Percentiles rank a stretch among this genome's conserved stretches.
Evolutionary conservation across 2,113 vertebrate species (phyloP).

Genomic region (Cynopterus brachyotis): DNA sequence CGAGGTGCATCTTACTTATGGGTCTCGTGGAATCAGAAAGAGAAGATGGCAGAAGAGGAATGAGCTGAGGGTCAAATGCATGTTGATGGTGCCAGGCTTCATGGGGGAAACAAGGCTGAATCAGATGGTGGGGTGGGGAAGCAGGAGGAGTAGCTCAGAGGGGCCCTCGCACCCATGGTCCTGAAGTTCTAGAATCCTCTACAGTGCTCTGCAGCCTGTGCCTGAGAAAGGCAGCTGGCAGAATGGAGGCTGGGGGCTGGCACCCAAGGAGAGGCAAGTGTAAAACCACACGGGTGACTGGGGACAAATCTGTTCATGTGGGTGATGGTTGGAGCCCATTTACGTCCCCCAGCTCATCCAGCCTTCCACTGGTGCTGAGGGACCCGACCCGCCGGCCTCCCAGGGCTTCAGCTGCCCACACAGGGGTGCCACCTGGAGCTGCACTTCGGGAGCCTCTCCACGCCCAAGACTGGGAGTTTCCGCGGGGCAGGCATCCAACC

Average conservation of each 20-base stretch:
- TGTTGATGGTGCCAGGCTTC: background rate
- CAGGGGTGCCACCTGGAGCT: background rate
- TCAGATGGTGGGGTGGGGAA: accelerated
- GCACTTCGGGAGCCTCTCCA: background rate
- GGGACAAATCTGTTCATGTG: background rate
- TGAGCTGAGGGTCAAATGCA: background rate
- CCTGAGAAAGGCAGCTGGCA: background rate
- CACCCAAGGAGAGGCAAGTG: background rate
- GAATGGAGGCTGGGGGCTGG: background rate
- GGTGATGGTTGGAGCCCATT: background rate
- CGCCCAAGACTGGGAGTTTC: background rate
- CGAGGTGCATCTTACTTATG: too few relatives aligned
- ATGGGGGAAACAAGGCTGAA: background rate
- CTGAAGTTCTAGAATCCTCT: background rate
- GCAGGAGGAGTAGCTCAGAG: background rate
- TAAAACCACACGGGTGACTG: accelerated
- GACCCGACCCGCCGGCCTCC: too few relatives aligned
- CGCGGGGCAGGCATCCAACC: background rate
- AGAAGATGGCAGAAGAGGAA: background rate
- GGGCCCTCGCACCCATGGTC: background rate
- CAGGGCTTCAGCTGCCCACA: too few relatives aligned
- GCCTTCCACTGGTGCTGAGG: background rate
- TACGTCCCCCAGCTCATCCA: background rate
- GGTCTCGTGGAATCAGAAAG: background rate
- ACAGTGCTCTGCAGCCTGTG: background rate